These are phyloP conservation scores for Ceratina calcarata DNA, from an alignment of 1,140 invertebrate genomes.

Conservation along the genomic window DNA sequence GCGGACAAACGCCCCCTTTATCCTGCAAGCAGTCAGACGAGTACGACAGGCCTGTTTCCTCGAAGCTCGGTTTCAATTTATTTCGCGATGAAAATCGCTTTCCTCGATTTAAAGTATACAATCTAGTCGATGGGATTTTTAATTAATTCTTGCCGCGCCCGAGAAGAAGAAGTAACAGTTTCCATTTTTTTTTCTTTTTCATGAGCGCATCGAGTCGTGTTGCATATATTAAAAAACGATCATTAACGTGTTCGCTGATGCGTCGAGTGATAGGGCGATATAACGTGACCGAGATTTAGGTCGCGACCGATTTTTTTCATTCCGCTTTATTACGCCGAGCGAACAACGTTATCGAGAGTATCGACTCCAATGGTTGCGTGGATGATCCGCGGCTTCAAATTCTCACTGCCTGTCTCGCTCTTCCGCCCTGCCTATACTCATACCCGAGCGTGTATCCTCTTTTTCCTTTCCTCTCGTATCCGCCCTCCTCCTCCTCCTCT, in stretches of 20 bases:
- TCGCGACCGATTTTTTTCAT: constrained; percentile 43
- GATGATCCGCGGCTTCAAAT: constrained; percentile 18
- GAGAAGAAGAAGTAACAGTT: background rate
- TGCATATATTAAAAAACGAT: constrained; percentile 33
- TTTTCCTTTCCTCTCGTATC: too few species aligned
- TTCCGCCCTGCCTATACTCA: too few species aligned
- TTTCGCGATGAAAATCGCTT: constrained; percentile 33
- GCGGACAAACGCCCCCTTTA: constrained; percentile 9
- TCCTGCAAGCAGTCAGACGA: constrained; percentile 2
- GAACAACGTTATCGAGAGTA: constrained; percentile 10
- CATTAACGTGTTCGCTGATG: constrained; percentile 27
- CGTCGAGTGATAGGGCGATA: constrained; percentile 12
- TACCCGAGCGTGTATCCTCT: background rate
- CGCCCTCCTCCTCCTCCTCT: background rate
- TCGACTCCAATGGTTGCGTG: constrained; percentile 9
- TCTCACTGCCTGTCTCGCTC: background rate
- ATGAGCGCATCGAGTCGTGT: background rate
- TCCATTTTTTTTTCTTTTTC: background rate
- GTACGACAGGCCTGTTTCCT: background rate
- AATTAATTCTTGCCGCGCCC: constrained; percentile 28
- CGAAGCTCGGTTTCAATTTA: constrained; percentile 35
- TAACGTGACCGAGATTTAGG: constrained; percentile 23
- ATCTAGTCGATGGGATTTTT: constrained; percentile 40
- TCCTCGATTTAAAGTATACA: constrained; percentile 30
- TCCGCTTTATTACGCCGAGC: constrained; percentile 27